phyloP scores from a whole-genome alignment of 2,797 vertebrate genomes.

The Brachymystax lenok region DNA sequence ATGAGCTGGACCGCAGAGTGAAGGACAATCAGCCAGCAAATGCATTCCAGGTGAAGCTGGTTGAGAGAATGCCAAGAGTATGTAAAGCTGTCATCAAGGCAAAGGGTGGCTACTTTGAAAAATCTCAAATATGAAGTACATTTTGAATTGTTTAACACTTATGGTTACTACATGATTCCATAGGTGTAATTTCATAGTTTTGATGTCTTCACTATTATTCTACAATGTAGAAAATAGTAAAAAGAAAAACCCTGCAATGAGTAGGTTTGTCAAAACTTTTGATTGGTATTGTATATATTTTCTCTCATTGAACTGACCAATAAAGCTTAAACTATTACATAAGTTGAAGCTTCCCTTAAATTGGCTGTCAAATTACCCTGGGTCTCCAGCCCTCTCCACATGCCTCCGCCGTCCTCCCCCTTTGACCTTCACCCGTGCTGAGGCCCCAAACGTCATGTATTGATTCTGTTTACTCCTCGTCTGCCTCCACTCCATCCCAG shows the following conservation, averaged over 20 bases:
- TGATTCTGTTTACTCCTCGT: slow-evolving; percentile 79
- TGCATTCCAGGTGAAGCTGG: too few species aligned
- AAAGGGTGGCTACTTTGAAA: too few species aligned
- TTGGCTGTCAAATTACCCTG: slow-evolving; percentile 19
- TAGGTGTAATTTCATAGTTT: too few species aligned
- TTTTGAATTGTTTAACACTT: slow-evolving; percentile 2
- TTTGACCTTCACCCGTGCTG: slow-evolving; percentile 64
- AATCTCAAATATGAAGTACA: too few species aligned
- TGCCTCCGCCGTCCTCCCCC: slow-evolving; percentile 28
- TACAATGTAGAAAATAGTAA: too few species aligned
- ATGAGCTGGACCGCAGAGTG: too few species aligned
- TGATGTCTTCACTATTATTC: too few species aligned
- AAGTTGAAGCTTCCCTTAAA: slow-evolving; percentile 10
- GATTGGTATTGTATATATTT: slow-evolving; percentile 38
- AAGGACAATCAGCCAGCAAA: too few species aligned
- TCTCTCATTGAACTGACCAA: slow-evolving; percentile 45
- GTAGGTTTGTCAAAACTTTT: too few species aligned
- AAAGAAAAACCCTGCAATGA: too few species aligned
- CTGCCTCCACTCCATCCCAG: slow-evolving; percentile 60
- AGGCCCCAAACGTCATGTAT: slow-evolving; percentile 61
- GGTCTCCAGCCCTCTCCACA: slow-evolving; percentile 30
- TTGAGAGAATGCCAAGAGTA: too few species aligned
- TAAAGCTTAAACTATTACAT: not conserved
- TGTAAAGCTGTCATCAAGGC: too few species aligned
- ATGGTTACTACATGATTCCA: not conserved